Evolutionary conservation across 2,113 vertebrate genomes (phyloP).

Genomic region (Aplodontia rufa): DNA sequence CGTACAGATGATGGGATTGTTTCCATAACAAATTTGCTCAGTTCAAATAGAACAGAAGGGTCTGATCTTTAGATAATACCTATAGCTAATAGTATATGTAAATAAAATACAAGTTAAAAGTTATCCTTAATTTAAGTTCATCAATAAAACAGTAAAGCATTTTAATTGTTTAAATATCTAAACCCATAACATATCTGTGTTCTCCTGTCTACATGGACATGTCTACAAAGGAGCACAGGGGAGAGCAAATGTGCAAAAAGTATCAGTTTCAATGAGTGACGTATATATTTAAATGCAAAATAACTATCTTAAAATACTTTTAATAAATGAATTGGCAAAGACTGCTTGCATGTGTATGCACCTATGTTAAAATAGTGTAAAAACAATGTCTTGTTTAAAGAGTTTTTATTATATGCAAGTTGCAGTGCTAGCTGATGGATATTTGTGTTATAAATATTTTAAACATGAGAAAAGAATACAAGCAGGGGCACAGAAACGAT

Average conservation of each 20-base stretch:
- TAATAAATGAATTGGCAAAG: background rate
- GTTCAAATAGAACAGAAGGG: background rate
- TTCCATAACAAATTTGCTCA: background rate
- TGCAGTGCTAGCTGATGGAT: background rate
- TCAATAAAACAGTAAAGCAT: background rate
- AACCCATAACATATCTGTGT: accelerated
- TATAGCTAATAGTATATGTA: background rate
- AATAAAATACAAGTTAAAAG: background rate
- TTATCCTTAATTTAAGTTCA: background rate
- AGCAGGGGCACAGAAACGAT: background rate
- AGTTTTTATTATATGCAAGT: background rate
- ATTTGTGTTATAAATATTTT: background rate
- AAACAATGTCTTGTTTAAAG: background rate
- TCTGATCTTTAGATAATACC: background rate
- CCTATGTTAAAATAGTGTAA: background rate
- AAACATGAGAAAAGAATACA: background rate
- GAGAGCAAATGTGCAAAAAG: background rate
- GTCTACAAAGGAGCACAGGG: background rate
- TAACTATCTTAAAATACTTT: background rate
- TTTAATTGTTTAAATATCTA: background rate
- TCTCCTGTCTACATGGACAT: background rate
- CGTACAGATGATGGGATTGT: background rate
- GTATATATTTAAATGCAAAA: background rate
- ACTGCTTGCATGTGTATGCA: accelerated
- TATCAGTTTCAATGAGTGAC: background rate